Base-by-base conservation (phyloP, 1,140 invertebrate species). In the Plutomurus gul region DNA sequence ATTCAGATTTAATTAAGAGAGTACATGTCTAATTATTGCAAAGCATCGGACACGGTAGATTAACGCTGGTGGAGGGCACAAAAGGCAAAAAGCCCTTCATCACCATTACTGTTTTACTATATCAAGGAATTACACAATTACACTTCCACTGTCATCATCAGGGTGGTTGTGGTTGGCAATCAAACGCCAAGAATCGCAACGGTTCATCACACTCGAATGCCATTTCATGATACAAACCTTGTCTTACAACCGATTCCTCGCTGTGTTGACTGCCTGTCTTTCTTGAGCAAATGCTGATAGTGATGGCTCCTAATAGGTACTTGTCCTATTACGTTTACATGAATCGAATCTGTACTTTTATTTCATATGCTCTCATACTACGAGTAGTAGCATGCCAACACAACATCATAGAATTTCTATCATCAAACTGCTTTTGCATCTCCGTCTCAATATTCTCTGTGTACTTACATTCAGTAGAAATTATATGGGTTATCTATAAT, bases 181-280 rank as follows among this genome's bases (percentile, higher is more conserved):
- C 76, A 77, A 78, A 74, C 71, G 77, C 77, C 77, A 78, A 78
- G 71, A 78, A 56, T 78, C 70, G 77, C 49, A 73, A 78, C 77
- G 77, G 77, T 78, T 78, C 77, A 78, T 78, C 76, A 78, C 76
- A 78, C 76, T 78, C 65, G 76, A 78, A 78, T 78, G 70, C 76
- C 76, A 78, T 78, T 78, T 78, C 76, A 78, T 78, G 76, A 78
- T 71, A 36, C 76, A 73, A 72, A 39, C 20, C 70, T 72, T 72
- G 70, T 72, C 39, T 46, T 72, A 72, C 70, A 72, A 72, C 36
- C 70, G 25, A 39, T 40, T 72, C 70, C 36, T 72, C 37, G 25
- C 16, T 72, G 56, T 10, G 18, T 16, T 60, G 51, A 49, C 27
- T n/a, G 10, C n/a, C 56, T 65, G 13, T 13, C 39, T 43, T 43